Percentiles rank a stretch among this genome's conserved stretches.
Conservation (phyloP, 2,888 invertebrate genomes). For the Ophioninae sp. region DNA sequence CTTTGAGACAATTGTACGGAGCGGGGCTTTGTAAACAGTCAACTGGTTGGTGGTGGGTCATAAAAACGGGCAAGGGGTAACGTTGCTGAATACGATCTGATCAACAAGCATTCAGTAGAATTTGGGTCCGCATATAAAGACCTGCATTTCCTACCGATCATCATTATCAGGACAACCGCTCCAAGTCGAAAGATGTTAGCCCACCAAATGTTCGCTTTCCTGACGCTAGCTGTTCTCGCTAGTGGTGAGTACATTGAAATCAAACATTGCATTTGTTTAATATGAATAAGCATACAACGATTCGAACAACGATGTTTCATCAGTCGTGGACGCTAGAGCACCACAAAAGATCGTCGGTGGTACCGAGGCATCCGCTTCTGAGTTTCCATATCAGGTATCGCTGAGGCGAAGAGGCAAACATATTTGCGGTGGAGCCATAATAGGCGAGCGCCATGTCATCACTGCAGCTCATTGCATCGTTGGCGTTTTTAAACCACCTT, state of each 20-base stretch:
- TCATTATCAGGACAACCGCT: background rate
- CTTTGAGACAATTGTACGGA: background rate
- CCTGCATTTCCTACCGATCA: background rate
- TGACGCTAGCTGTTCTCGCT: background rate
- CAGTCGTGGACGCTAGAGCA: constrained; percentile 24
- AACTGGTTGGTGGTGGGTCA: background rate
- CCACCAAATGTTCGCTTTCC: background rate
- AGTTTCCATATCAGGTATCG: constrained; percentile 49
- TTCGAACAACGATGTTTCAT: background rate
- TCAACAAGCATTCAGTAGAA: background rate
- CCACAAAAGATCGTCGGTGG: constrained; percentile 44
- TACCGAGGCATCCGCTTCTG: background rate
- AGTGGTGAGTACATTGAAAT: constrained; percentile 15
- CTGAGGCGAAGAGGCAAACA: constrained; percentile 12
- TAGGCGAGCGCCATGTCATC: constrained; percentile 18
- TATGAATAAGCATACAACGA: background rate
- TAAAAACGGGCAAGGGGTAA: background rate
- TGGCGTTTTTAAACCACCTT: background rate
- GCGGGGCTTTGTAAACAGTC: background rate
- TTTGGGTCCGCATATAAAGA: constrained; percentile 3
- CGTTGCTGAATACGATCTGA: background rate
- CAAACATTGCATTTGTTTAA: background rate
- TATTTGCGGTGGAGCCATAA: constrained; percentile 40
- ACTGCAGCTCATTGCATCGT: constrained; percentile 52
- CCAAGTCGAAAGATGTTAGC: background rate